Percentiles rank a stretch among this genome's conserved stretches.
Conservation (phyloP, 2,113 vertebrate genomes). For the Rattus norvegicus region DNA sequence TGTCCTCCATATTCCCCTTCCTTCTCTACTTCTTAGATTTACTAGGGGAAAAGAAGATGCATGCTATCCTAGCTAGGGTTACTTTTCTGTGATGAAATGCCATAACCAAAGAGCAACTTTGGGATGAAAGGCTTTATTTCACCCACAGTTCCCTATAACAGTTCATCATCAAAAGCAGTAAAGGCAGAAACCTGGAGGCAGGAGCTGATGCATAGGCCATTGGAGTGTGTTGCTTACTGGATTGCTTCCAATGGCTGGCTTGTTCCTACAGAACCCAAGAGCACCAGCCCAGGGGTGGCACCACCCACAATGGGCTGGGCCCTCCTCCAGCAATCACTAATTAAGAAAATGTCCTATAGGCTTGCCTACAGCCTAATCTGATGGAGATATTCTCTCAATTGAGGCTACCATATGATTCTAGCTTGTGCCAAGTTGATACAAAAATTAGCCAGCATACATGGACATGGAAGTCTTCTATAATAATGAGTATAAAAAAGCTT, state of each 20-base stretch:
- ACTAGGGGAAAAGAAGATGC: not conserved
- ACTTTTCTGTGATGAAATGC: not conserved
- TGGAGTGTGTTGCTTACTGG: not conserved
- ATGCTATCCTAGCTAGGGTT: not conserved
- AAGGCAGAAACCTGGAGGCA: not conserved
- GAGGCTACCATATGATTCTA: not conserved
- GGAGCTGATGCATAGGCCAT: not conserved
- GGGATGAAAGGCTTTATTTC: not conserved
- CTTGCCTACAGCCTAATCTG: not conserved
- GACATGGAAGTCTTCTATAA: not conserved
- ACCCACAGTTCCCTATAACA: not conserved
- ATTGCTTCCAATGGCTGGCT: not conserved
- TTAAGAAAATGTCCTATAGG: not conserved
- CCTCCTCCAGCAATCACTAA: not conserved
- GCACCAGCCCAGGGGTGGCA: not conserved
- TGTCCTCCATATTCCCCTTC: not conserved
- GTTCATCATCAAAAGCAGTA: not conserved
- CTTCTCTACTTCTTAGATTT: not conserved
- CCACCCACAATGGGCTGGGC: not conserved
- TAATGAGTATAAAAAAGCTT: not conserved
- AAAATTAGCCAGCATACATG: not conserved
- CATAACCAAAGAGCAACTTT: not conserved
- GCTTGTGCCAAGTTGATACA: not conserved
- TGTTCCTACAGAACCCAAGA: not conserved
- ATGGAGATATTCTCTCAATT: not conserved